phyloP scores from a whole-genome alignment of 2,797 vertebrate species.

The Cephalopachus bancanus region DNA sequence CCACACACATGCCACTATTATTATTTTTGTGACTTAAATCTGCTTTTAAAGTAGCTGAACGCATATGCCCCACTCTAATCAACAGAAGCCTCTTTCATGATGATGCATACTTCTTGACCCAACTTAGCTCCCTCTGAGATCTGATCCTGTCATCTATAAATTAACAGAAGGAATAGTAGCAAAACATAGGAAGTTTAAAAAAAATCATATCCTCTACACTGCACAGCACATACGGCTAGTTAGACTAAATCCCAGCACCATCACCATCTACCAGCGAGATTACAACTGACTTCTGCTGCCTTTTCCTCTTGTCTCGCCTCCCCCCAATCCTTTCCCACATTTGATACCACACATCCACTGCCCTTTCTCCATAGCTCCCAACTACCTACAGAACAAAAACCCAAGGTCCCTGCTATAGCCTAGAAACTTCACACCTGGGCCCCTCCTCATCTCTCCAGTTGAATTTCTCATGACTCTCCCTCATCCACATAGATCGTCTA shows the following conservation, averaged over 20 bases:
- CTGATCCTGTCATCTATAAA: background rate
- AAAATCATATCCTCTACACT: background rate
- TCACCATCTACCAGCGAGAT: background rate
- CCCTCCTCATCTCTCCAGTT: background rate
- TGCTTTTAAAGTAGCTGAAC: slow-evolving; percentile 15
- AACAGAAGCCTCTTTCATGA: background rate
- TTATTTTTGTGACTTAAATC: slow-evolving; percentile 2
- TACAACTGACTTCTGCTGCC: background rate
- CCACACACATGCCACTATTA: background rate
- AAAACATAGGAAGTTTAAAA: background rate
- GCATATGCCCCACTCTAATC: background rate
- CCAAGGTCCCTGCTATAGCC: background rate
- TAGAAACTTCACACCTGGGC: background rate
- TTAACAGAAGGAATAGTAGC: background rate
- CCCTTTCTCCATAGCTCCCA: background rate
- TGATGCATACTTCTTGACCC: background rate
- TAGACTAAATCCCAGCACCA: background rate
- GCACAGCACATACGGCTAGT: background rate
- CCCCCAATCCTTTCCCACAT: background rate
- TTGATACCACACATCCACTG: too few species aligned
- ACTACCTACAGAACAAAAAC: background rate
- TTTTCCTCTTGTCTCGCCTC: background rate
- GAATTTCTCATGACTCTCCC: background rate
- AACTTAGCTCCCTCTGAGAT: slow-evolving; percentile 8
- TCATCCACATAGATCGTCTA: background rate